These are phyloP conservation scores for Chloroclystis v-ata DNA, from an alignment of 2,888 invertebrate genomes.

Conservation along the genomic window DNA sequence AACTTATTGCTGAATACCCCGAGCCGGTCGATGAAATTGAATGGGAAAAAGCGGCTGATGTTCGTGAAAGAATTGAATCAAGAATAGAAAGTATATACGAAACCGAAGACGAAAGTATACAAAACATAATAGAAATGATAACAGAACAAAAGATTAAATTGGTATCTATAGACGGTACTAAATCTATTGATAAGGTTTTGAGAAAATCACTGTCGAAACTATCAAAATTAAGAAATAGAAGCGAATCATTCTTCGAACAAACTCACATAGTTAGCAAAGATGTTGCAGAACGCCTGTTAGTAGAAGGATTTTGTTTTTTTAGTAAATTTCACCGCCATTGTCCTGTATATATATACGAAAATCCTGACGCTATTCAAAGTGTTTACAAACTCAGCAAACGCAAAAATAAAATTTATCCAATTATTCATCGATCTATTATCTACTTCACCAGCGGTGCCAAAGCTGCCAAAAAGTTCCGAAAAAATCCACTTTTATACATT, in stretches of 20 bases:
- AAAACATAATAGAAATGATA: slow-evolving; percentile 52
- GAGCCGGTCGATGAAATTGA: slow-evolving; percentile 64
- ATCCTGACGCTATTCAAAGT: slow-evolving; percentile 64
- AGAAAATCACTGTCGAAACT: slow-evolving; percentile 46
- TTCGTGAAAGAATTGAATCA: slow-evolving; percentile 59
- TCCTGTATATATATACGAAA: slow-evolving; percentile 79
- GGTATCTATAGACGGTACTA: slow-evolving; percentile 58
- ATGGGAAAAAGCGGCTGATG: slow-evolving; percentile 73
- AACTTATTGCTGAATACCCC: slow-evolving; percentile 61
- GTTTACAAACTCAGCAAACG: slow-evolving; percentile 65
- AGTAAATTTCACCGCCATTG: slow-evolving; percentile 82
- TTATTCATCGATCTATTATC: slow-evolving; percentile 78
- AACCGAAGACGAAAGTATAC: slow-evolving; percentile 62
- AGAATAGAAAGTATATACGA: slow-evolving; percentile 67
- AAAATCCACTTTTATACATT: slow-evolving; percentile 78
- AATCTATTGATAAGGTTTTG: slow-evolving; percentile 47
- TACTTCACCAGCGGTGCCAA: slow-evolving; percentile 77
- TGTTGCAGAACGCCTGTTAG: slow-evolving; percentile 76
- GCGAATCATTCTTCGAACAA: slow-evolving; percentile 76
- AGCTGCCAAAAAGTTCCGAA: slow-evolving; percentile 68
- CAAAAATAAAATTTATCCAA: slow-evolving; percentile 67
- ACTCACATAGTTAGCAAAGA: slow-evolving; percentile 71
- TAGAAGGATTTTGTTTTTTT: slow-evolving; percentile 78
- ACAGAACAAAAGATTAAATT: slow-evolving; percentile 65
- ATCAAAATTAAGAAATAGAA: slow-evolving; percentile 56